Evolutionary conservation across 2,888 invertebrate genomes (phyloP).

Genomic region (Pollenia angustigena): DNA sequence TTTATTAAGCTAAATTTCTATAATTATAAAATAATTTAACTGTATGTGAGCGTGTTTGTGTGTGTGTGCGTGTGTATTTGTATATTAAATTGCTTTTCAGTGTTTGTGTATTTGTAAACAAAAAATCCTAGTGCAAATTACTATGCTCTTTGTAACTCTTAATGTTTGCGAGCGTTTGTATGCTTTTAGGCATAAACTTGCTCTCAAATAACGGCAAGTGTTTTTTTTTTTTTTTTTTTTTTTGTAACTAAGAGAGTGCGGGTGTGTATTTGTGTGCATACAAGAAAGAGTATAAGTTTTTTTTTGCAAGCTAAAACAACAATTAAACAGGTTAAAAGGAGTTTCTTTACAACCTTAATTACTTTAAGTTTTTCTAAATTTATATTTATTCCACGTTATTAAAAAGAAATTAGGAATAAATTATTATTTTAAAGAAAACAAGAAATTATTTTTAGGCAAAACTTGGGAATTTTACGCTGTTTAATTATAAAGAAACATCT

Average conservation of each 20-base stretch:
- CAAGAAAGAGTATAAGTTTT: neutral
- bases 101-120: slow-evolving; percentile 16
- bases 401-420: too few species aligned
- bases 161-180: neutral
- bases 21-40: slow-evolving; percentile 32
- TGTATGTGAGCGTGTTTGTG: slow-evolving; percentile 15
- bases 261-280: slow-evolving; percentile 1
- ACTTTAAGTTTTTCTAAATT: neutral
- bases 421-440: too few species aligned
- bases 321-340: neutral
- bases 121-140: slow-evolving; percentile 31
- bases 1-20: slow-evolving; percentile 14
- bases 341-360: neutral
- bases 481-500: too few species aligned
- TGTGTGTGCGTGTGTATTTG: neutral
- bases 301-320: too few species aligned
- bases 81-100: slow-evolving; percentile 11
- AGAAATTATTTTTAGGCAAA: too few species aligned
- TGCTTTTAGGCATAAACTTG: neutral
- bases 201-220: neutral
- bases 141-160: slow-evolving; percentile 28
- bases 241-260: neutral
- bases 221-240: too few species aligned
- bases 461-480: too few species aligned
- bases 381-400: too few species aligned